Conservation (phyloP, 2,888 invertebrate species). For the Ferrisia virgata region DNA sequence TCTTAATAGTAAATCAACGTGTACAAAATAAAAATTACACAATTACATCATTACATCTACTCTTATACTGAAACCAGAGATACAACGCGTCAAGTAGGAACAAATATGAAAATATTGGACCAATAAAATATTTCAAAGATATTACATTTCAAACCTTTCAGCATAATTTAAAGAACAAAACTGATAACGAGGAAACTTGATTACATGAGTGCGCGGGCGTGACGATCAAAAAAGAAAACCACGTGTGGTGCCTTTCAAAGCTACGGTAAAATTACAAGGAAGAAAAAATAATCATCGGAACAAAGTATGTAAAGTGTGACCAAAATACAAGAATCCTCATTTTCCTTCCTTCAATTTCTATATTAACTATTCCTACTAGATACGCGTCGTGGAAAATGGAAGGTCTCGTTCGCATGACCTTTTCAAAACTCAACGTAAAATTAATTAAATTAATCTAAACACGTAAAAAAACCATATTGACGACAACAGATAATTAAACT, state of each 20-base stretch:
- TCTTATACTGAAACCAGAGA: background rate
- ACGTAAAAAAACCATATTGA: background rate
- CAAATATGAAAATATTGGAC: background rate
- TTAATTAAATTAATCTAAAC: background rate
- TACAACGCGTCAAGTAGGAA: background rate
- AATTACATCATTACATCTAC: background rate
- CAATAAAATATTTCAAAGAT: background rate
- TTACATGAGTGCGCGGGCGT: background rate
- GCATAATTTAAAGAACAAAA: background rate
- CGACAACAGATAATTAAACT: background rate
- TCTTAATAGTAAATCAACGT: background rate
- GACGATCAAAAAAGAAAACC: background rate
- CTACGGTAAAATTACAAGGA: background rate
- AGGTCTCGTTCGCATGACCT: background rate
- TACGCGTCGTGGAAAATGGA: background rate
- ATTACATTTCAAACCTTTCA: background rate
- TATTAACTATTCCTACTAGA: background rate
- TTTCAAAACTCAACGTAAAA: background rate
- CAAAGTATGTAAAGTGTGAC: too few relatives aligned
- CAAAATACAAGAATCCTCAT: background rate
- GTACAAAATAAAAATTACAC: conserved; percentile 16
- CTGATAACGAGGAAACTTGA: too few relatives aligned
- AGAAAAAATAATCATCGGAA: background rate
- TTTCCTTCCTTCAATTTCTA: background rate
- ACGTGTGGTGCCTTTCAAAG: background rate